Base-by-base conservation (phyloP, 2,888 invertebrate species). In the Diachrysia chrysitis region DNA sequence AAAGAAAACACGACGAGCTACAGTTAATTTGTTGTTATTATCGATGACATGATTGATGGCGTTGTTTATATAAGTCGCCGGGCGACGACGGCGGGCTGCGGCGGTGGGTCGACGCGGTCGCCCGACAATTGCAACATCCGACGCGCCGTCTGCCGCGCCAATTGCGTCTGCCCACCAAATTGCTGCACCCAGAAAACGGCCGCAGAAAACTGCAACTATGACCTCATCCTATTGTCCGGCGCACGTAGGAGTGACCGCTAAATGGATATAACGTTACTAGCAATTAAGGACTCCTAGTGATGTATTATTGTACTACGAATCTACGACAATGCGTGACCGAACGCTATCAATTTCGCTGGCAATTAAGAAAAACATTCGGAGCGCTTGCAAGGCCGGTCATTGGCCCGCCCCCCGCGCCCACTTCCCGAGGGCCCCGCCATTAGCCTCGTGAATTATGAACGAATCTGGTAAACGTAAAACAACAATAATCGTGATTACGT, bases 121-220 rank as follows among this genome's bases (percentile, higher is more conserved):
- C 42, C 32, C 17, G 65, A 77, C 90, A 93, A 93, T 93, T 93
- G 92, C 87, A 82, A 91, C 89, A 91, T 93, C 92, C 93, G 93
- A 93, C 93, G 89, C 86, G 89, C 89, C 88, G 94, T 94, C 94
- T 94, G 70, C 69, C 63, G 66, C 56, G 58, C 63, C 81, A 82
- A 82, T 82, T 92, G 91, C 86, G 85, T 82, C 84, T 81, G 85
- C 86, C 88, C 89, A 85, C 82, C 79, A 84, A 87, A 83, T 83
- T 80, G 81, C 80, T 85, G 82, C 81, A 82, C 81, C 81, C 82
- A 80, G 76, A 86, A 86, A 84, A 85, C 84, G 76, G 81, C 72
- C 81, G 46, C 71, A 80, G 74, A 75, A 80, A 76, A 89, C 82
- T 91, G 92, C 92, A 92, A 85, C 90, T 88, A 89, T 92, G 92